phyloP scores from a whole-genome alignment of 2,113 vertebrate species.

The Apodemus speciosus region DNA sequence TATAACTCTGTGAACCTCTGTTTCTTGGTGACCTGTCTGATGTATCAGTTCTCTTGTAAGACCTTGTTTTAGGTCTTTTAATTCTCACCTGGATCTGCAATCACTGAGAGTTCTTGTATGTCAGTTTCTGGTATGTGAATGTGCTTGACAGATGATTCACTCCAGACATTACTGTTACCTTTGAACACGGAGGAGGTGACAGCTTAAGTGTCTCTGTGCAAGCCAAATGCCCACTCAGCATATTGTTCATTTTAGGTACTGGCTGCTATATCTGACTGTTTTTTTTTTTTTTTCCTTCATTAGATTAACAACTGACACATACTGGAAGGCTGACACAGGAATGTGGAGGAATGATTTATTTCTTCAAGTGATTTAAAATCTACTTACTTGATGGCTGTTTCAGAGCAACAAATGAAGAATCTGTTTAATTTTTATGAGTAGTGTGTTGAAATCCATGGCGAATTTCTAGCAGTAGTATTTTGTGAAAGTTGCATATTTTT shows the following conservation, averaged over 20 bases:
- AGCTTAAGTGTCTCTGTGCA: neutral
- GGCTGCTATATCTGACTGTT: neutral
- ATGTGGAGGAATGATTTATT: neutral
- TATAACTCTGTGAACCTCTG: neutral
- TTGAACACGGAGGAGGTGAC: neutral
- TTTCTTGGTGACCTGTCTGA: neutral
- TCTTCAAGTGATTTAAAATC: neutral
- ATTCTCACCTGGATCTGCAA: neutral
- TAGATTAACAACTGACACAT: neutral
- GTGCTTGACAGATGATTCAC: neutral
- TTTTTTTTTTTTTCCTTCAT: neutral
- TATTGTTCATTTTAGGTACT: constrained; percentile 10
- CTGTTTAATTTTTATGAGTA: neutral
- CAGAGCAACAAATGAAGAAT: neutral
- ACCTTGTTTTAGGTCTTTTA: neutral
- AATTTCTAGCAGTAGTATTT: neutral
- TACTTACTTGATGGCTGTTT: neutral
- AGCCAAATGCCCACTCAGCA: neutral
- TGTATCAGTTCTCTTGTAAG: neutral
- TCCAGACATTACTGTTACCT: neutral
- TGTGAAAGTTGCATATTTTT: neutral
- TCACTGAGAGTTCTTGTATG: neutral
- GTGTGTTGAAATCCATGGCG: neutral
- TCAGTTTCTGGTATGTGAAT: neutral
- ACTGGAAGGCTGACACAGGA: neutral